These are phyloP conservation scores for Drosophila tripunctata DNA, from an alignment of 2,888 invertebrate species.

Conservation along the genomic window DNA sequence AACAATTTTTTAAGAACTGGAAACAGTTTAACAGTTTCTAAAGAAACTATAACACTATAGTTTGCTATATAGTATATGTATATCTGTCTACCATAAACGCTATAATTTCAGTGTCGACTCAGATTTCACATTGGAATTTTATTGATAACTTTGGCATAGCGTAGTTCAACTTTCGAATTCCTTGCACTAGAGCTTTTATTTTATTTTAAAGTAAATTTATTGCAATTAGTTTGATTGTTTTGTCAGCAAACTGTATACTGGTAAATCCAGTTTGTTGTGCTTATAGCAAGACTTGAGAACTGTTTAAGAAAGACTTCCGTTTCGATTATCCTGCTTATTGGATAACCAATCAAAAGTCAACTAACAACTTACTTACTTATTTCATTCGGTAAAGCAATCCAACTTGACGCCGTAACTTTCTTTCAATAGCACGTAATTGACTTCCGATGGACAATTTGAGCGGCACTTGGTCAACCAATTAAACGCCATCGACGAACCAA, in stretches of 20 bases:
- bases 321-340: conserved; percentile 1
- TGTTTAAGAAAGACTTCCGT: not conserved
- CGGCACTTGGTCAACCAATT: conserved; percentile 64
- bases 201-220: not conserved
- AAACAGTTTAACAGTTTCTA: no score
- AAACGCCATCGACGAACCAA: conserved; percentile 60
- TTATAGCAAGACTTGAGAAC: not conserved
- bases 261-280: not conserved
- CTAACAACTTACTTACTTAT: conserved; percentile 23
- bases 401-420: conserved; percentile 32
- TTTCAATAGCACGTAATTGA: conserved; percentile 62
- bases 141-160: not conserved
- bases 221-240: conserved; percentile 1
- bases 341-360: conserved; percentile 29
- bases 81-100: no score
- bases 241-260: not conserved
- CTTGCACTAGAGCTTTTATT: not conserved
- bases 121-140: no score
- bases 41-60: no score
- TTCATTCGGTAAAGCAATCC: conserved; percentile 10
- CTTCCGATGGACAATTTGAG: conserved; percentile 59
- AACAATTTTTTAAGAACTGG: no score
- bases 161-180: not conserved
- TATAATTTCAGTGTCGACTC: no score
- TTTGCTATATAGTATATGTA: no score